Evolutionary conservation across 2,888 invertebrate species (phyloP).

Genomic region (Drosophila pseudotalamancana): DNA sequence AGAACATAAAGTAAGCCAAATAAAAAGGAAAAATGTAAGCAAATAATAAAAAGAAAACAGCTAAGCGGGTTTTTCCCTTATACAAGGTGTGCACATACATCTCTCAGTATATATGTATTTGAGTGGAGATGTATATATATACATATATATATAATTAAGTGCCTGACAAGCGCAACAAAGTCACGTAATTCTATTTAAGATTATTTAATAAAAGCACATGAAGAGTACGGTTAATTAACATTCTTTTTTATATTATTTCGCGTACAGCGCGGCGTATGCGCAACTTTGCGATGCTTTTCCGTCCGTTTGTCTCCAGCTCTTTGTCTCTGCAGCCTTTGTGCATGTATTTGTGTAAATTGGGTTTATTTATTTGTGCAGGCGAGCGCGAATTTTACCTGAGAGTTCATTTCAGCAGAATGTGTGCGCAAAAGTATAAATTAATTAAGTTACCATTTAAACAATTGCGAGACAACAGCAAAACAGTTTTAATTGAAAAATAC

Average conservation of each 20-base stretch:
- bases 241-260: slow-evolving; percentile 40
- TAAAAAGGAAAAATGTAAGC: slow-evolving; percentile 61
- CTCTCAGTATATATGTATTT: not conserved
- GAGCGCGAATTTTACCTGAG: slow-evolving; percentile 35
- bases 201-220: slow-evolving; percentile 64
- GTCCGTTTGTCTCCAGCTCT: not conserved
- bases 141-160: slow-evolving; percentile 57
- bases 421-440: slow-evolving; percentile 33
- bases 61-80: slow-evolving; percentile 50
- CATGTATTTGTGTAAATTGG: slow-evolving; percentile 9
- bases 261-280: slow-evolving; percentile 47
- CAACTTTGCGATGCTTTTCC: slow-evolving; percentile 16
- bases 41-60: slow-evolving; percentile 65
- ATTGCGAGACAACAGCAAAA: slow-evolving; percentile 16
- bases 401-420: slow-evolving; percentile 22
- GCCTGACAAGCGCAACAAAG: slow-evolving; percentile 62
- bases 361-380: slow-evolving; percentile 32
- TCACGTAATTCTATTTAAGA: slow-evolving; percentile 74
- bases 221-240: slow-evolving; percentile 59
- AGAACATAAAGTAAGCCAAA: slow-evolving; percentile 46
- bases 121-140: slow-evolving; percentile 18
- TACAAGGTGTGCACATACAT: slow-evolving; percentile 25
- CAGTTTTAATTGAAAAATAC: slow-evolving; percentile 11
- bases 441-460: slow-evolving; percentile 33
- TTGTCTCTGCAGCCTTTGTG: not conserved